Base-by-base conservation (phyloP, 2,797 vertebrate genomes). In the Oreortyx pictus region DNA sequence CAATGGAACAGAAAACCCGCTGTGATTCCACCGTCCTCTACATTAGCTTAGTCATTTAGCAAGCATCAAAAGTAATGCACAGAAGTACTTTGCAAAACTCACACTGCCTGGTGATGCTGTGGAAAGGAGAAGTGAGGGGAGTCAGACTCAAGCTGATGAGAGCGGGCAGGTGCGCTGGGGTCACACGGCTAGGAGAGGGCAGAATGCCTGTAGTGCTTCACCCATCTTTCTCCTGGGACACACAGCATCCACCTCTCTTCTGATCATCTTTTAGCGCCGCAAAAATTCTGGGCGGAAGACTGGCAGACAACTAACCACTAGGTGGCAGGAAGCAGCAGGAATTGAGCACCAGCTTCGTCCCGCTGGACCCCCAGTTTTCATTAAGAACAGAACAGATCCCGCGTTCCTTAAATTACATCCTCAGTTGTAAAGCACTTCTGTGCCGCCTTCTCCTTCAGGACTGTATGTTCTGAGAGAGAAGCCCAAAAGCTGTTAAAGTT, bases 161-260 rank as follows among this genome's bases (percentile, higher is more conserved):
- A 79, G 47, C 46, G 17, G 4, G 41, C 41, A 12, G 44, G 25
- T 66, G 23, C 1, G 3, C 20, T 14, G 1, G 1, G 1, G 15
- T 6, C 8, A 1, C 16, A 10, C 4, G 29, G 13, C 44, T 5
- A 44, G 3, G 54, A 22, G 37, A 44, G 9, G 24, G 18, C 50
- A 31, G 66, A 44, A 3, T 2, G 2, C 22, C 44, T 2, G 3
- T 4, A 0, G 0, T 6, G 41, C 14, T n/a, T 11, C 41, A 0
- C 20, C 3, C 4, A 1, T 9, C 64, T 4, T 25, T 10, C 9
- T 33, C 9, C 11, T 2, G 16, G 10, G 12, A 19, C 31, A 2
- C 0, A 1, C 20, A 9, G 47, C 68, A 7, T 3, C 47, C 23
- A 5, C n/a, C 4, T 20, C 41, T 11, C 29, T 24, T 8, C 65